These are phyloP conservation scores for Litocranius walleri DNA, from an alignment of 2,113 vertebrate species.

Conservation along the genomic window DNA sequence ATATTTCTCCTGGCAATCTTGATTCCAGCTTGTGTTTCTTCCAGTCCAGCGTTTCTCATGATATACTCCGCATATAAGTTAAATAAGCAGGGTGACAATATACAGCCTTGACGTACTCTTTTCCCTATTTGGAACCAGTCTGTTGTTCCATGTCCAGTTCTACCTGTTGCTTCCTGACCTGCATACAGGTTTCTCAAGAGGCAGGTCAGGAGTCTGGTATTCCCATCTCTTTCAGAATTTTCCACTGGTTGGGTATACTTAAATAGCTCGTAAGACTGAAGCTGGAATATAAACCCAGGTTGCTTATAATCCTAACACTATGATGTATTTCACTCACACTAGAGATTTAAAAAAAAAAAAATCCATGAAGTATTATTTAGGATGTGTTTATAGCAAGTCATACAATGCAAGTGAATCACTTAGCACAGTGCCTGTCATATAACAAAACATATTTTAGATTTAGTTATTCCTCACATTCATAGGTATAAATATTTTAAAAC, in stretches of 20 bases:
- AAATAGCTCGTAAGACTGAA: not conserved
- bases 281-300: not conserved
- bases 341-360: not conserved
- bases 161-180: too few relatives aligned
- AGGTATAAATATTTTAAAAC: not conserved
- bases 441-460: not conserved
- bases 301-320: not conserved
- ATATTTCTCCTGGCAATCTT: too few relatives aligned
- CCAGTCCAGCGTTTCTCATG: too few relatives aligned
- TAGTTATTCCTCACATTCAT: not conserved
- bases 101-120: too few relatives aligned
- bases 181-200: too few relatives aligned
- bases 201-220: too few relatives aligned
- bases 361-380: not conserved
- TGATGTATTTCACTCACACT: not conserved
- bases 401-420: not conserved
- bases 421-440: not conserved
- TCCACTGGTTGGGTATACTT: not conserved
- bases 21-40: too few relatives aligned
- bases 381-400: not conserved
- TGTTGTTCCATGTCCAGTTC: too few relatives aligned
- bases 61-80: too few relatives aligned
- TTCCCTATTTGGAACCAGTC: too few relatives aligned
- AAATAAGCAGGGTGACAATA: too few relatives aligned
- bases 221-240: too few relatives aligned